Evolutionary conservation across 2,113 vertebrate species (phyloP).

Genomic region (Cyprinus carpio): DNA sequence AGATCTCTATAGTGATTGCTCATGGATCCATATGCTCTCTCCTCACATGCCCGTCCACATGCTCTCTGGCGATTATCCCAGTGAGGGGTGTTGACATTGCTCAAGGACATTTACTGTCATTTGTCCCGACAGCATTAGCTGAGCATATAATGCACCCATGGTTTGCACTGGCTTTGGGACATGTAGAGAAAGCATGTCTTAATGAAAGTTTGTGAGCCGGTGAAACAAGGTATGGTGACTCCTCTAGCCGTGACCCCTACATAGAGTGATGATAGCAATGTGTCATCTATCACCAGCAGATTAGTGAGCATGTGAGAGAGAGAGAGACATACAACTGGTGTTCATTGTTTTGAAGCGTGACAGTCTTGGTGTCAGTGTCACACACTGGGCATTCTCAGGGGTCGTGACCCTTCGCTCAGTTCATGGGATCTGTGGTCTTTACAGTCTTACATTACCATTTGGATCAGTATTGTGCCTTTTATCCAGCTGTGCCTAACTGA

Average conservation of each 20-base stretch:
- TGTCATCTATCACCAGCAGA: slow-evolving; percentile 19
- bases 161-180: background rate
- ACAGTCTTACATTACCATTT: background rate
- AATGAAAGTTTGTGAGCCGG: background rate
- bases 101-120: slow-evolving; percentile 31
- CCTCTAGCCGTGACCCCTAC: slow-evolving; percentile 8
- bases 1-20: background rate
- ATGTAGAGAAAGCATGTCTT: background rate
- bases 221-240: slow-evolving; percentile 16
- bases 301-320: slow-evolving; percentile 5
- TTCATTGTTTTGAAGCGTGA: slow-evolving; percentile 16
- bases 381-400: slow-evolving; percentile 16
- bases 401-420: slow-evolving; percentile 1
- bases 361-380: slow-evolving; percentile 27
- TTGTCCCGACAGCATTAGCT: slow-evolving; percentile 22
- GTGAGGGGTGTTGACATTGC: slow-evolving; percentile 28
- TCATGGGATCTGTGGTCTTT: background rate
- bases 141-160: background rate
- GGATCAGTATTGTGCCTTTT: background rate
- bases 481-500: background rate
- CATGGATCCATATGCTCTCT: slow-evolving; percentile 3
- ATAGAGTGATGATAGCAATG: slow-evolving; percentile 25
- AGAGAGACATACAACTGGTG: background rate
- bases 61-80: slow-evolving; percentile 7
- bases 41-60: slow-evolving; percentile 11